Evolutionary conservation across 1,140 invertebrate species (phyloP), one percentile per base, ranked within the genome.

Genomic region (Drosophila nebulosa): DNA sequence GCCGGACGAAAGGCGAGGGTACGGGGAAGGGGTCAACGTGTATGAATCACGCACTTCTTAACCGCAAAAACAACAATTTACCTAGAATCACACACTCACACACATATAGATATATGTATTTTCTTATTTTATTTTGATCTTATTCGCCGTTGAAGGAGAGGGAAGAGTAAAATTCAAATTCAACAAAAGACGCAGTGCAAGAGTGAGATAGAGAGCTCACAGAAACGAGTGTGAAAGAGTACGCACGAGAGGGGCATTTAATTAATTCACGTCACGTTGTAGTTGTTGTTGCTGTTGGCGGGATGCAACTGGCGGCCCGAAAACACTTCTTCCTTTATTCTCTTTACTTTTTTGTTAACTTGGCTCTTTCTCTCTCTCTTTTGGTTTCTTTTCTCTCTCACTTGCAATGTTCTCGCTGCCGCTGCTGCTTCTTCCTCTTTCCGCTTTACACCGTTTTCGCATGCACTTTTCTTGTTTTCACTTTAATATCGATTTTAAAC

Each of bases 401-500:
- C 71, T 74, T 74, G 62, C 70, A 53, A 55, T 62, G 14, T 50
- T 52, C 50, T 62, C 16, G 51, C 22, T 73, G 30, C 36, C 39
- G 65, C 56, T n/a, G n/a, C 58, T 66, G 52, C 12, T 26, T 12
- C 39, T 32, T 16, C 57, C 61, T 59, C 65, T 64, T 74, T 61
- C 56, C 67, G 75, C 39, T 46, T 46, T 46, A 21, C 6, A 21
- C 6, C 39, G 39, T 46, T 46, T 46, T 46, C 9, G 39, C 64
- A 84, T 86, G 83, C 83, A 86, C 84, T 86, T 75, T 86, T 81
- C 86, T 89, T 89, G 69, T 84, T 73, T 84, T 77, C 75, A 79
- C 83, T 88, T 78, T 78, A 16, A 18, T 21, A 6, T 42, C 18
- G 39, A 12, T 53, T 12, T 24, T 30, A 9, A 30, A 9, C 5